These are phyloP conservation scores for Smithornis capensis DNA, from an alignment of 2,113 vertebrate genomes.

Conservation along the genomic window DNA sequence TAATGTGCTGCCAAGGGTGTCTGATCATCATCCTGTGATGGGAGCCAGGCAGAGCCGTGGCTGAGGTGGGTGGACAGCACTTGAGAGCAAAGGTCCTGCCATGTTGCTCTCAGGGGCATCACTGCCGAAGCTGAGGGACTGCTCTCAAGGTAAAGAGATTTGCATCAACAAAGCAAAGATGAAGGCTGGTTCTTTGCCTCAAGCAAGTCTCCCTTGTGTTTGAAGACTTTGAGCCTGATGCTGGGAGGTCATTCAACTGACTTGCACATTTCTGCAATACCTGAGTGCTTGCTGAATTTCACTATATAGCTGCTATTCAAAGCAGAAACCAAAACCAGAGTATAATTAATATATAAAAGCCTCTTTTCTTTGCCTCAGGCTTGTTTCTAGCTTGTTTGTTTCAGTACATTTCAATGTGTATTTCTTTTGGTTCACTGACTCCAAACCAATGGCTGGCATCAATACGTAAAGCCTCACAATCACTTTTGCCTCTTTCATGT, in stretches of 20 bases:
- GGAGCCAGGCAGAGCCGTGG: background rate
- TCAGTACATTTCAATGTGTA: conserved; percentile 47
- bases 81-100: background rate
- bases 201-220: background rate
- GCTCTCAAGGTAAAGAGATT: background rate
- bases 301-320: conserved; percentile 12
- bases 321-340: conserved; percentile 7
- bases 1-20: background rate
- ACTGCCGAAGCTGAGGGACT: rapidly evolving
- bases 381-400: conserved; percentile 56
- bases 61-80: rapidly evolving
- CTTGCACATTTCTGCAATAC: conserved; percentile 1
- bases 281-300: conserved; percentile 31
- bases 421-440: conserved; percentile 45
- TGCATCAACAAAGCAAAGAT: conserved; percentile 25
- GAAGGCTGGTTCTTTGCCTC: background rate
- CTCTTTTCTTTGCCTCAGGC: conserved; percentile 42
- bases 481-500: background rate
- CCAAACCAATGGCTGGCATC: conserved; percentile 44
- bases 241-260: conserved; percentile 24
- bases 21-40: background rate
- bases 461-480: background rate
- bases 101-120: rapidly evolving
- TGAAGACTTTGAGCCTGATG: background rate
- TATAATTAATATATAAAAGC: conserved; percentile 49